Base-by-base conservation (phyloP, 2,113 vertebrate species). In the Sinocyclocheilus anshuiensis region DNA sequence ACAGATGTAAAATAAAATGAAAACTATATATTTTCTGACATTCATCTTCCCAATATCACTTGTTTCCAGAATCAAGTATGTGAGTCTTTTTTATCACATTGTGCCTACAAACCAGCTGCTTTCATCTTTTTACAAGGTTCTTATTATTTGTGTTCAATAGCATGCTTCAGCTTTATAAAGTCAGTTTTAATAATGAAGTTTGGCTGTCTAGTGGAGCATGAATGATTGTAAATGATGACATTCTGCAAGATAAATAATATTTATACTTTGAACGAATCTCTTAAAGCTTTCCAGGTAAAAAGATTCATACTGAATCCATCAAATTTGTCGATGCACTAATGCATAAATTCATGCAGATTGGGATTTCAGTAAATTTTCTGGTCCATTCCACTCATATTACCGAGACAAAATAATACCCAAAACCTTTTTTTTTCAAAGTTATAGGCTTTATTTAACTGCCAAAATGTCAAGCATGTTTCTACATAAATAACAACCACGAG, bases 401-500 rank as follows among this genome's bases (percentile, higher is more conserved):
- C 0, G 3, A 26, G 8, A 26, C 12, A 55, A 71, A 84, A 61
- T 84, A 63, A 87, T 50, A 39, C 50, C 3, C 13, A 26, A 48
- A 22, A 88, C 55, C 29, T 15, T 42, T 7, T 8, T 4, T 39
- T 86, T 95, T 96, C 94, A 96, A 96, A 96, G 91, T 93, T 95
- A 95, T 93, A 94, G 92, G 90, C 89, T 97, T 99, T 99, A 99
- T 99, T 90, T 98, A 92, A 96, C 92, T 93, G 95, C 94, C 96
- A 91, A 93, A 95, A 93, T 95, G 93, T 96, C 97, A 97, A 97
- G 97, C 96, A 95, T 88, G 92, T 92, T 94, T 95, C 96, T 97
- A 97, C 97, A 97, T 96, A 97, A 95, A 97, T 93, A 96, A 96
- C 96, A 97, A 96, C 92, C 95, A 97, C 92, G 26, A 95, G 94